Base-by-base conservation (phyloP, 2,888 invertebrate species). In the Miltochrista miniata region DNA sequence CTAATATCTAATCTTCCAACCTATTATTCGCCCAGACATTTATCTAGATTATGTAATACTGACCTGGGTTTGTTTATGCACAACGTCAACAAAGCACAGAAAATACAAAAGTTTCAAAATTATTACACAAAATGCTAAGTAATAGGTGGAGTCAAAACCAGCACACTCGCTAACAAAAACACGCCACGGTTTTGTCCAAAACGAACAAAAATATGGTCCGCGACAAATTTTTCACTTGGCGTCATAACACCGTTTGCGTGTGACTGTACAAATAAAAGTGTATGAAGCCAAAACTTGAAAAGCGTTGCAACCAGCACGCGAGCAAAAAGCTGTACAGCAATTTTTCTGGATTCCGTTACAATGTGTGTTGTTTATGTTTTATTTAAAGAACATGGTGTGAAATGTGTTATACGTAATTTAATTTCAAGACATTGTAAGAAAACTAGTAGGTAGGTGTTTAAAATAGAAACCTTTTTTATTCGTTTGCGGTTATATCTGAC, bases 221-320 rank as follows among this genome's bases (percentile, higher is more conserved):
- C 70, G 83, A 81, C 76, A 80, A 80, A 81, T 80, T 80, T 79
- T 79, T 80, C 79, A 74, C 77, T 73, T 64, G 67, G 72, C 72
- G 71, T 76, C 76, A 69, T 73, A 79, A 79, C 74, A 73, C 64
- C 56, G 68, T 61, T 77, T 64, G 78, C 78, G 74, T 79, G 78
- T 54, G 65, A 70, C 63, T 61, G 59, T 60, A 60, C 58, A 61
- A 70, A 70, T 64, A 68, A 64, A 70, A 64, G 43, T 52, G 50
- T 68, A 54, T 48, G 51, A 43, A 51, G 40, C 55, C 51, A 45
- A 59, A 70, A 70, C 71, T 70, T 70, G 60, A 59, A 67, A 60
- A 62, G 46, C 68, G 64, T 64, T 64, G 64, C 70, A 64, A 55
- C 64, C 45, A 39, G 56, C 61, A 66, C 59, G 66, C 65, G 45